phyloP scores from a whole-genome alignment of 2,888 invertebrate species.

The Polyommatus icarus region DNA sequence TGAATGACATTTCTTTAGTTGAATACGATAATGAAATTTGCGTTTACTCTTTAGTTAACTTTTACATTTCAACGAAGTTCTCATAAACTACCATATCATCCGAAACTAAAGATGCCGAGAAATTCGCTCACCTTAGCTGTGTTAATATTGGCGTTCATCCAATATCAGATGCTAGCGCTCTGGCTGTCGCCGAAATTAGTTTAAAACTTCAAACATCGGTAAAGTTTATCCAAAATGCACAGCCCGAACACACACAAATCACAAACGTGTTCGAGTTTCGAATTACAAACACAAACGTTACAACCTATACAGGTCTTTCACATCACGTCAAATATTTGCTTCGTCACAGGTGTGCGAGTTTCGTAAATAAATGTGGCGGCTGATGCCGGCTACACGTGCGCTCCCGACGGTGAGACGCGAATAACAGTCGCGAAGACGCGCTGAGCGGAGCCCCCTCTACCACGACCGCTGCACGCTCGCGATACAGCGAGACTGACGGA shows the following conservation, averaged over 20 bases:
- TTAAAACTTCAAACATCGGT: constrained; percentile 56
- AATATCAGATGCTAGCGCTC: constrained; percentile 67
- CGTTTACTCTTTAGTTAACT: neutral
- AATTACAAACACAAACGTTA: constrained; percentile 54
- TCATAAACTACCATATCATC: constrained; percentile 22
- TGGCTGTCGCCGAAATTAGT: constrained; percentile 70
- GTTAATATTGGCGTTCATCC: constrained; percentile 77
- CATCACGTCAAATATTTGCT: constrained; percentile 71
- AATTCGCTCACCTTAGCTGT: constrained; percentile 70
- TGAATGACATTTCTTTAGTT: constrained; percentile 10
- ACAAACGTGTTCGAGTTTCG: constrained; percentile 54
- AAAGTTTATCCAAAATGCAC: constrained; percentile 54
- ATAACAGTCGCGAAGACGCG: constrained; percentile 59
- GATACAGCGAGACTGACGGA: constrained; percentile 71
- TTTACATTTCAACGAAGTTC: neutral
- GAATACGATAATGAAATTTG: neutral
- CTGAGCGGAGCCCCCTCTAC: constrained; percentile 45
- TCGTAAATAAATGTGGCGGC: constrained; percentile 54
- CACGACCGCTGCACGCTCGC: constrained; percentile 68
- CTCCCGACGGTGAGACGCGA: constrained; percentile 69
- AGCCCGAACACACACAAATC: constrained; percentile 58
- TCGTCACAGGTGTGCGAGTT: constrained; percentile 69
- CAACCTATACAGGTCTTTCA: constrained; percentile 66
- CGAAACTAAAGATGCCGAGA: constrained; percentile 5
- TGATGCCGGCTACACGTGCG: constrained; percentile 70